Percentiles rank a stretch among this genome's conserved stretches.
phyloP scores from a whole-genome alignment of 2,113 vertebrate genomes.

The Microtus pennsylvanicus region DNA sequence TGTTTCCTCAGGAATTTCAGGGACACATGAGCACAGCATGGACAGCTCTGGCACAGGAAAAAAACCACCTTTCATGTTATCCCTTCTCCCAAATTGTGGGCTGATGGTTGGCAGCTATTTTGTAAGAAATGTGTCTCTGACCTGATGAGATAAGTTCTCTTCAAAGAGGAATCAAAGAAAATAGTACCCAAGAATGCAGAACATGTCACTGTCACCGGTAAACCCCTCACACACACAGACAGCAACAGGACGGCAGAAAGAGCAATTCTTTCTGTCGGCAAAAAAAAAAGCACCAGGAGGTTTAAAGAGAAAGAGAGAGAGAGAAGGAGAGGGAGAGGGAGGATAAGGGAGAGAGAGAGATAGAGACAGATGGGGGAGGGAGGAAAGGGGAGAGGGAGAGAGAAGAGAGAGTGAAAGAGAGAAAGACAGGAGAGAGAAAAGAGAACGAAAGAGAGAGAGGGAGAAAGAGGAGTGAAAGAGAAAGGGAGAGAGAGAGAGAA shows the following conservation, averaged over 20 bases:
- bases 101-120: conserved; percentile 72
- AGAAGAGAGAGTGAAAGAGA: not conserved
- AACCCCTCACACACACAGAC: conserved; percentile 64
- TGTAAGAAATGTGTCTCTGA: conserved; percentile 68
- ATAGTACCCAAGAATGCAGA: conserved; percentile 62
- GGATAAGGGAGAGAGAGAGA: not conserved
- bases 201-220: conserved; percentile 25
- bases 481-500: not conserved
- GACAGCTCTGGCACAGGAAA: rapidly evolving
- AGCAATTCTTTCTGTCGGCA: conserved; percentile 1
- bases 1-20: not conserved
- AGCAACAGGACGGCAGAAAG: conserved; percentile 60
- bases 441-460: not conserved
- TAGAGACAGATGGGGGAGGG: no score
- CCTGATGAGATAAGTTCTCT: conserved; percentile 73
- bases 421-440: not conserved
- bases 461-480: not conserved
- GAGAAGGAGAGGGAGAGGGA: not conserved
- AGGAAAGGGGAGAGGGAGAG: no score
- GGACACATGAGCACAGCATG: not conserved
- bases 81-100: conserved; percentile 74
- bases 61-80: conserved; percentile 44
- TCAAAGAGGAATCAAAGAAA: conserved; percentile 80
- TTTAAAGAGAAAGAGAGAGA: conserved; percentile 10
- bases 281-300: conserved; percentile 34